Base-by-base conservation (phyloP, 2,113 vertebrate species). In the Silurus glanis region DNA sequence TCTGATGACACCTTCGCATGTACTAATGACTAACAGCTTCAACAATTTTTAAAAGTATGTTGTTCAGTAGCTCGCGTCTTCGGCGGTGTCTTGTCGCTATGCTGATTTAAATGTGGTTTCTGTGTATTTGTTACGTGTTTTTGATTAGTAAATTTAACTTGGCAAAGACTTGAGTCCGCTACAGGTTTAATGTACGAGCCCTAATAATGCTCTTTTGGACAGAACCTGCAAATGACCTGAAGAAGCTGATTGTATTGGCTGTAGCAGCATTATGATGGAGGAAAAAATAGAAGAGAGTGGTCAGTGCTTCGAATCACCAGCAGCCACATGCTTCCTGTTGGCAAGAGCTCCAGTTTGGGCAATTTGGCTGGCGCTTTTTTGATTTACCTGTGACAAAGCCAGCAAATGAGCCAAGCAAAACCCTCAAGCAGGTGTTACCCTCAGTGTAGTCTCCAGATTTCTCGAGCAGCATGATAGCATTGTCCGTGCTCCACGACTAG, bases 341-440 rank as follows among this genome's bases (percentile, higher is more conserved):
- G 79, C 69, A 56, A 76, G 80, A 79, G 72, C 80, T 55, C 67
- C 83, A 82, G n/a, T 78, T 75, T 83, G 59, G 83, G 21, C 71
- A 49, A 61, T 83, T 85, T 87, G 86, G 83, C 86, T 83, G 64
- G 13, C 13, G 37, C 53, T 21, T 85, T 79, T 78, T 79, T 51
- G 21, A 83, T 90, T 88, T 85, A 87, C 80, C 83, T 83, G 59
- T 74, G 83, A 51, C 83, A 56, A 51, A 80, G 75, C 74, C 76
- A 74, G 85, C 64, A 84, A 89, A 89, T 86, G 86, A 88, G 85
- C 82, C 88, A 76, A 84, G 71, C 79, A 83, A 37, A 80, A 85
- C 71, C 82, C 85, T 69, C 69, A 84, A 87, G 88, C 89, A 90
- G 84, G 86, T 89, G 89, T 89, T 89, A 81, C 87, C 74, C 71